These are phyloP conservation scores for Macaria notata DNA, from an alignment of 2,888 invertebrate species.

Conservation along the genomic window DNA sequence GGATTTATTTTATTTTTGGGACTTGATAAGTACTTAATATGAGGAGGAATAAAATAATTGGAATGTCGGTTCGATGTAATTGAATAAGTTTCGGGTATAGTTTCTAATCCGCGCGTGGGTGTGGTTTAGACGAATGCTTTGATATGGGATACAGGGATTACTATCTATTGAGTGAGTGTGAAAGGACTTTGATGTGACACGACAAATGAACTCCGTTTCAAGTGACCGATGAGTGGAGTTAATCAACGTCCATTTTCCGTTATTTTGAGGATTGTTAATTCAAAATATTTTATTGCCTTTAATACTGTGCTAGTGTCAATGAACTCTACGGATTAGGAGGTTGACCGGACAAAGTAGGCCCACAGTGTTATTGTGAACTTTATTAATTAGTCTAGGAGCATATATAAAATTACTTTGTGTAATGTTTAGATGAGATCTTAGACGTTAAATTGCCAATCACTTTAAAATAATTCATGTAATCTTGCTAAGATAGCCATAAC, in stretches of 20 bases:
- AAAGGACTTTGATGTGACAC: conserved; percentile 61
- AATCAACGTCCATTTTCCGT: conserved; percentile 31
- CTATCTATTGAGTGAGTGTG: conserved; percentile 55
- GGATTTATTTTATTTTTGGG: conserved; percentile 29
- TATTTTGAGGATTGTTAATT: conserved; percentile 28
- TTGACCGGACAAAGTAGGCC: too few relatives aligned
- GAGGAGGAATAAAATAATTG: conserved; percentile 23
- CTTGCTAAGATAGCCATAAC: too few relatives aligned
- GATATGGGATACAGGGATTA: conserved; percentile 56
- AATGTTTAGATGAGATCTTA: too few relatives aligned
- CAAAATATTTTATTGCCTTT: conserved; percentile 19
- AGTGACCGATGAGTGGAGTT: conserved; percentile 34
- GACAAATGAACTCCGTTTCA: conserved; percentile 53
- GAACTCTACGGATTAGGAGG: too few relatives aligned
- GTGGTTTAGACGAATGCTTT: conserved; percentile 50
- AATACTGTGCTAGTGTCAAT: too few relatives aligned
- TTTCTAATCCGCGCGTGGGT: conserved; percentile 52
- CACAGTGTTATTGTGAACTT: too few relatives aligned
- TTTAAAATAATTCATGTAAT: too few relatives aligned
- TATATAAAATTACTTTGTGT: too few relatives aligned
- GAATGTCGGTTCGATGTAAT: conserved; percentile 28
- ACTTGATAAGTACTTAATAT: conserved; percentile 25
- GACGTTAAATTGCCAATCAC: too few relatives aligned
- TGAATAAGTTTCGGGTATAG: conserved; percentile 33
- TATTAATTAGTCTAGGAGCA: too few relatives aligned